Base-by-base conservation (phyloP, 2,113 vertebrate genomes). In the Cephalopholis sonnerati region DNA sequence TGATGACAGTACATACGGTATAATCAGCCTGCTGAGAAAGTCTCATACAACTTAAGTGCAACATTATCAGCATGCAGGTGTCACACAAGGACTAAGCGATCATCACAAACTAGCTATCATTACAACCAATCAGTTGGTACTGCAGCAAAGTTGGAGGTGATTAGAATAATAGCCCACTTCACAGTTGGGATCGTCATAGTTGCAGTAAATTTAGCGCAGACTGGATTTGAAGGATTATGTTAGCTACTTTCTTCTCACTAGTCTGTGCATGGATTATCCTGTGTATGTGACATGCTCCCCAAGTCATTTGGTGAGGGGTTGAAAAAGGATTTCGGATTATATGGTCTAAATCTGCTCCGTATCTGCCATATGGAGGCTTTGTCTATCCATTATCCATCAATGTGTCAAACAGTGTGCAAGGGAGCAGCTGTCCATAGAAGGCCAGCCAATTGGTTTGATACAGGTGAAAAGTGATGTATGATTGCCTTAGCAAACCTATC, bases 391-490 rank as follows among this genome's bases (percentile, higher is more conserved):
- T 91, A 94, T 93, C 89, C 89, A 93, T 93, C 92, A 92, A 90
- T 80, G 70, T 91, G 91, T 92, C 92, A 89, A 82, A 82, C 25
- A 57, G 51, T 74, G 89, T 83, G 84, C 82, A 76, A 81, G 86
- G 86, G 89, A 93, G 94, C 92, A 94, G 90, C 91, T 94, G 93
- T 91, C 90, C 90, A 87, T 84, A 88, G 89, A 92, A 91, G 93
- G 83, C 74, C 85, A 85, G 85, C 84, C 94, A 89, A 92, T 94
- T 93, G 92, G 84, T 93, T 89, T 89, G 91, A 92, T 89, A 90
- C 89, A 94, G 91, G 91, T 93, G 92, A 94, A 93, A 91, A 92
- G 88, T 92, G 87, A 93, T 91, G 86, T 92, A 92, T 92, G 92
- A 93, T 93, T 92, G 93, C 82, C 87, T 89, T 79, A 63, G 87